Evolutionary conservation across 2,888 invertebrate genomes (phyloP).

Genomic region (Clistopyga incitator): DNA sequence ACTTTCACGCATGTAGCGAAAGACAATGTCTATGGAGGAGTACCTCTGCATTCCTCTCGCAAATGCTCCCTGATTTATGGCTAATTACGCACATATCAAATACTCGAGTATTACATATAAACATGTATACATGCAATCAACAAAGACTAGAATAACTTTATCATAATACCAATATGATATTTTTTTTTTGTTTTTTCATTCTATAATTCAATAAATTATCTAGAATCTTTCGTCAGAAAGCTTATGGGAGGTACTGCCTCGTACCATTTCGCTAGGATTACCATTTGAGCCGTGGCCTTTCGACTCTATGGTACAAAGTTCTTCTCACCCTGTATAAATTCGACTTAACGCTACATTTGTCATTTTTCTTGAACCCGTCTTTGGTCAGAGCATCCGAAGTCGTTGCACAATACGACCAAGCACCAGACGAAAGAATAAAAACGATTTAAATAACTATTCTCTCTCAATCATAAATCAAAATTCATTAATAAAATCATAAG

Average conservation of each 20-base stretch:
- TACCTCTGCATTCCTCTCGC: not conserved
- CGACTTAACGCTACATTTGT: not conserved
- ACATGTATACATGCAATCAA: conserved; percentile 44
- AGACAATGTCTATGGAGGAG: not conserved
- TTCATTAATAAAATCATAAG: not conserved
- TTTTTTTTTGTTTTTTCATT: conserved; percentile 22
- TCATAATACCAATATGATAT: conserved; percentile 47
- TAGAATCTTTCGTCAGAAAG: conserved; percentile 33
- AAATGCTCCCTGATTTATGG: not conserved
- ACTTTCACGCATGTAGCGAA: not conserved
- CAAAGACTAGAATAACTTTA: conserved; percentile 53
- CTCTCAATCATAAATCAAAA: not conserved
- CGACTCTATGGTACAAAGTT: not conserved
- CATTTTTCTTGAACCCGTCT: not conserved
- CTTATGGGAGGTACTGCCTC: conserved; percentile 30
- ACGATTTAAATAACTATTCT: not conserved
- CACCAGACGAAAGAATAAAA: not conserved
- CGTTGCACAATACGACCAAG: not conserved
- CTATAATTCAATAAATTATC: conserved; percentile 37
- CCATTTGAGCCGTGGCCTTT: conserved; percentile 28
- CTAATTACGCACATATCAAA: conserved; percentile 30
- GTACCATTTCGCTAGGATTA: conserved; percentile 27
- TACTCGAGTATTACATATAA: conserved; percentile 48
- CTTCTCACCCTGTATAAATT: conserved; percentile 23
- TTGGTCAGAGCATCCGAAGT: not conserved